Base-by-base conservation (phyloP, 2,797 vertebrate genomes). In the Brachymystax lenok region DNA sequence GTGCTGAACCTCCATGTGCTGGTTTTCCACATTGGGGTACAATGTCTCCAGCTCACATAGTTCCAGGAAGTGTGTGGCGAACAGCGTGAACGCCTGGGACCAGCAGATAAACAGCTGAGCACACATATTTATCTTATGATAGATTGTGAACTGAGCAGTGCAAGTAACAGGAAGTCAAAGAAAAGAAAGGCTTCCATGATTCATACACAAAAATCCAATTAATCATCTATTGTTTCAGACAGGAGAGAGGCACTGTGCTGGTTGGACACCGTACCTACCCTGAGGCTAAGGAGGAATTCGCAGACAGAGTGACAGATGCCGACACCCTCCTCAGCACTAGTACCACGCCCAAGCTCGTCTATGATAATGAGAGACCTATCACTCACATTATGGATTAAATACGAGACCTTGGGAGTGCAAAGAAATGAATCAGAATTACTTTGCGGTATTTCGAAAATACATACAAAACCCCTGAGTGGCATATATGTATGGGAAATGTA, bases 61-160 rank as follows among this genome's bases (percentile, higher is more conserved):
- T 84, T 99, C 97, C 87, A 99, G 93, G 82, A 95, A 99, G 91
- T 99, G 98, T 0, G 98, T 99, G 76, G 97, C 97, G 90, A 99
- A 99, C 78, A 99, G 84, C 28, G 96, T 99, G 93, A 98, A 99
- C 1, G 96, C 97, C 98, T 99, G 80, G 69, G 79, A 77, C 79
- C 51, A 72, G 17, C 17, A 76, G 19, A 51, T 13, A 84, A 28
- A 77, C 28, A 63, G 59, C 54, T 24, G 59, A 24, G 79, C 74
- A 86, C 67, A 73, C 71, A 75, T 35, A 35, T 21, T 51, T 13
- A 17, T 70, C n/a, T 70, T 50, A 54, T 24, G 1, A 13, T 7
- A 12, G 40, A 10, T 30, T 72, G 27, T 56, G 52, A 54, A n/a
- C 6, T 68, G 66, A 30, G 66, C 27, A 67, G 13, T 17, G 28